These are phyloP conservation scores for Mya arenaria DNA, from an alignment of 1,140 invertebrate species.

Conservation along the genomic window DNA sequence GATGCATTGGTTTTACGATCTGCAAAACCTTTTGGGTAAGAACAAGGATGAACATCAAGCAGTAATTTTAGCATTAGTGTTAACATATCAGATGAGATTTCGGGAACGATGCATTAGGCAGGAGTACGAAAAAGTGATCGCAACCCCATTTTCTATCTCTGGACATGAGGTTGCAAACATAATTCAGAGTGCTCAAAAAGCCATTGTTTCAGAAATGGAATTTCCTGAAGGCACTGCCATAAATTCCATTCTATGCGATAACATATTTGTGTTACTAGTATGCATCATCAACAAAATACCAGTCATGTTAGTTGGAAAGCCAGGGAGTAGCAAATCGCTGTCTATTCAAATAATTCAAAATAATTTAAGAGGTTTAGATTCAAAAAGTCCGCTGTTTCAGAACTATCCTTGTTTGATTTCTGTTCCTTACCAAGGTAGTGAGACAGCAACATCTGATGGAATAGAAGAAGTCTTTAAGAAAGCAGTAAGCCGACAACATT, in stretches of 20 bases:
- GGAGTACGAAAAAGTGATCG: conserved; percentile 49
- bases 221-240: conserved; percentile 29
- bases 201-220: conserved; percentile 34
- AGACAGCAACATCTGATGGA: conserved; percentile 72
- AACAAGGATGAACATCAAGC: conserved; percentile 18
- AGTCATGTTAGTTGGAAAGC: conserved; percentile 51
- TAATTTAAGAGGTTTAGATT: not conserved
- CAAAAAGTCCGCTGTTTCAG: not conserved
- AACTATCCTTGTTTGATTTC: conserved; percentile 62
- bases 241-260: conserved; percentile 69
- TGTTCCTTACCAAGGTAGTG: conserved; percentile 76
- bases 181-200: conserved; percentile 29
- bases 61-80: conserved; percentile 61
- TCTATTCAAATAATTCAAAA: conserved; percentile 63
- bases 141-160: not conserved
- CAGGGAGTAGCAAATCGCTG: not conserved
- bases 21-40: not conserved
- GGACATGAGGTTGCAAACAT: conserved; percentile 3
- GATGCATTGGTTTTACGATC: too few relatives aligned
- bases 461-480: conserved; percentile 71
- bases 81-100: conserved; percentile 67
- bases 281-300: conserved; percentile 70
- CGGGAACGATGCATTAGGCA: conserved; percentile 28
- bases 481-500: conserved; percentile 69
- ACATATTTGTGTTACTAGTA: conserved; percentile 72